Evolutionary conservation across 1,140 invertebrate species (phyloP).

Genomic region (Pseudomyrmex cubaensis): DNA sequence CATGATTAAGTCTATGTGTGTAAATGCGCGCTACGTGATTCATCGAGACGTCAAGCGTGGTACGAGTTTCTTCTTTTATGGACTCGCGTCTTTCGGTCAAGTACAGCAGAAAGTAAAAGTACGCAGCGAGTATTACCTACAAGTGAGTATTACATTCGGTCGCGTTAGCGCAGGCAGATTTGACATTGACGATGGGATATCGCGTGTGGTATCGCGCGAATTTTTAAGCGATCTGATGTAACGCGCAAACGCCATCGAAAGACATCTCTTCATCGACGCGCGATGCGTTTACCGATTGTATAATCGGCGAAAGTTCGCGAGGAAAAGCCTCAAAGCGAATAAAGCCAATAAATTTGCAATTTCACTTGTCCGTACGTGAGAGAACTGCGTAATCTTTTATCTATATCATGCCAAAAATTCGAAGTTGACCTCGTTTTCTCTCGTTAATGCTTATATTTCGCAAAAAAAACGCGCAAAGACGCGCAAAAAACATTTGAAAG

Average conservation of each 20-base stretch:
- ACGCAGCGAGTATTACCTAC: neutral
- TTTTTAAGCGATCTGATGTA: conserved; percentile 49
- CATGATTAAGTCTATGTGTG: neutral
- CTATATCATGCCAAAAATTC: neutral
- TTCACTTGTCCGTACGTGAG: neutral
- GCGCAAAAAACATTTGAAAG: neutral
- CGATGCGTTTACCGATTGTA: conserved; percentile 9
- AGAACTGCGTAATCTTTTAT: neutral
- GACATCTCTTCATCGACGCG: neutral
- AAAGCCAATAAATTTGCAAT: neutral
- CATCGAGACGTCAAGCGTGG: conserved; percentile 42
- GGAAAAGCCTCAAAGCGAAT: neutral
- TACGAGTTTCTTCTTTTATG: conserved; percentile 56
- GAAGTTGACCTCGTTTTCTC: neutral
- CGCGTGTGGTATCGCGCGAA: conserved; percentile 17
- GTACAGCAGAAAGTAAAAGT: conserved; percentile 60
- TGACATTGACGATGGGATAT: conserved; percentile 54
- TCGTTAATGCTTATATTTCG: neutral
- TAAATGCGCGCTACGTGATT: conserved; percentile 22
- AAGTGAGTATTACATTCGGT: conserved; percentile 24
- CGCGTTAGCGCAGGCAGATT: conserved; percentile 10
- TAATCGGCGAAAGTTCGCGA: conserved; percentile 50
- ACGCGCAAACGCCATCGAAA: neutral
- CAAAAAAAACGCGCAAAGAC: neutral
- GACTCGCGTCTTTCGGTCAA: conserved; percentile 51